Conservation (phyloP, 2,113 vertebrate species). For the Narcine bancroftii region DNA sequence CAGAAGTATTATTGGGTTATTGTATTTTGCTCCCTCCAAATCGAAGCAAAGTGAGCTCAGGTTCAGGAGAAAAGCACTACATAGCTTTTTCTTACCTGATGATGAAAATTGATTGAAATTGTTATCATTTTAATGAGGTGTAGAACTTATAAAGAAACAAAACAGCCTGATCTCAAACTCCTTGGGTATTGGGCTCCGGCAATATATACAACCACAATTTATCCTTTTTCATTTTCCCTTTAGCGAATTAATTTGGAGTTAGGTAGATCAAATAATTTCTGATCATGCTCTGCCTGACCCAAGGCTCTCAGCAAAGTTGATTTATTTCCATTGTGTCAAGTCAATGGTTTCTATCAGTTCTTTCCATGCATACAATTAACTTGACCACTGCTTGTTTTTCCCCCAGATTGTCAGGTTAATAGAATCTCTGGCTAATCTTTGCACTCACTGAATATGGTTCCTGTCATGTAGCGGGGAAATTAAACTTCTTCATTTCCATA, state of each 20-base stretch:
- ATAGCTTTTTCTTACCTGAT: not conserved
- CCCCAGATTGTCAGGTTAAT: slow-evolving; percentile 26
- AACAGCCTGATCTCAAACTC: not conserved
- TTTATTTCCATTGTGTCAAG: slow-evolving; percentile 29
- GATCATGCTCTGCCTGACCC: not conserved
- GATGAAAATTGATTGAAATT: not conserved
- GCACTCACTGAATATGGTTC: not conserved
- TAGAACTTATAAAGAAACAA: not conserved
- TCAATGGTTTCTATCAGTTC: slow-evolving; percentile 12
- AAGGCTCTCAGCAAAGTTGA: not conserved
- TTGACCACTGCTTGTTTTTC: slow-evolving; percentile 20
- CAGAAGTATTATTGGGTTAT: not conserved
- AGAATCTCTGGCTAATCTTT: not conserved
- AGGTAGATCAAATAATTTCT: slow-evolving; percentile 12
- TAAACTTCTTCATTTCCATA: not conserved
- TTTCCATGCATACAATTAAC: slow-evolving; percentile 29
- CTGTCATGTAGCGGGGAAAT: slow-evolving; percentile 6
- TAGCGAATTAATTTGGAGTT: slow-evolving; percentile 5
- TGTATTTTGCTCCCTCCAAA: not conserved
- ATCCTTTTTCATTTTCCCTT: not conserved
- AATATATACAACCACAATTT: not conserved
- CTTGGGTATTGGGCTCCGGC: not conserved
- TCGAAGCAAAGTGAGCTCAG: not conserved
- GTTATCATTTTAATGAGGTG: not conserved
- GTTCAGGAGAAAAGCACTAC: not conserved